Base-by-base conservation (phyloP, 2,888 invertebrate species). In the Pyrgus malvae region DNA sequence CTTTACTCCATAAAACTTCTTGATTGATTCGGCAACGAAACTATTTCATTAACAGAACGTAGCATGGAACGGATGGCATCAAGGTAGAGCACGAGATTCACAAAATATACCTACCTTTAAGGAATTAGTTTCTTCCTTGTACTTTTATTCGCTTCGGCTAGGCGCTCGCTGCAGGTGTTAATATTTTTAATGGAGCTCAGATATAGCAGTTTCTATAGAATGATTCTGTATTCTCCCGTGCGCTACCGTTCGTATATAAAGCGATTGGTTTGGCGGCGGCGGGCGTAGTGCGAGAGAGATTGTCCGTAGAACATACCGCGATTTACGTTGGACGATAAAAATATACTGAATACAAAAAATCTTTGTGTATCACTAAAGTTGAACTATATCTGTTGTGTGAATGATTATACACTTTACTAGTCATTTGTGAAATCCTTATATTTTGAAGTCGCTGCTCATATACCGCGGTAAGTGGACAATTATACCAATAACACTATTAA, bases 101-200 rank as follows among this genome's bases (percentile, higher is more conserved):
- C n/a, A n/a, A n/a, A n/a, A n/a, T n/a, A n/a, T n/a, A n/a, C n/a
- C n/a, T n/a, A n/a, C n/a, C n/a, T n/a, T n/a, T n/a, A n/a, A n/a
- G n/a, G n/a, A n/a, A n/a, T n/a, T n/a, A n/a, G n/a, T n/a, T n/a
- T n/a, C n/a, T n/a, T n/a, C n/a, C n/a, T n/a, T n/a, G n/a, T n/a
- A n/a, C n/a, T n/a, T n/a, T n/a, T n/a, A n/a, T n/a, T n/a, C n/a
- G n/a, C n/a, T n/a, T n/a, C n/a, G n/a, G n/a, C n/a, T n/a, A n/a
- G n/a, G n/a, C n/a, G n/a, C n/a, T n/a, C n/a, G n/a, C n/a, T n/a
- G n/a, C n/a, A n/a, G n/a, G n/a, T 6, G 71, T 70, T 78, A 80
- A 82, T 83, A 77, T 74, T 66, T 67, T 78, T 76, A 80, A 78
- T 80, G 75, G 76, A 78, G 66, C 69, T 69, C 63, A 67, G 67